These are phyloP conservation scores for Spongilla lacustris DNA, from an alignment of 37 sponge, comb jelly and placozoan genomes.

Conservation along the genomic window DNA sequence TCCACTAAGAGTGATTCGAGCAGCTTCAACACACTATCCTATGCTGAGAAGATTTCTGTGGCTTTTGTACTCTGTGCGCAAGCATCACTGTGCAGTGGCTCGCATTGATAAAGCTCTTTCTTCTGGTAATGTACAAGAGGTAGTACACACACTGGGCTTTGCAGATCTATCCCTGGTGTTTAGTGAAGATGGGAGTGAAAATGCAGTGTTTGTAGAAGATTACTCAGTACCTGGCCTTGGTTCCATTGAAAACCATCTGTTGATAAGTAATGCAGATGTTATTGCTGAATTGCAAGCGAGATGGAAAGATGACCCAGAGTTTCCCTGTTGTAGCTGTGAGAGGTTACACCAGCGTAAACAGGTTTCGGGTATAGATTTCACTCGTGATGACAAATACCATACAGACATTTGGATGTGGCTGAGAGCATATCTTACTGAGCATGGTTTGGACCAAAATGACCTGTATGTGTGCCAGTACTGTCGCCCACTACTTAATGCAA, in stretches of 20 bases:
- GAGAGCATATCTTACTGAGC: conserved; percentile 20
- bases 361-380: conserved; percentile 12
- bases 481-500: conserved; percentile 8
- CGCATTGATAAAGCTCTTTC: conserved; percentile 4
- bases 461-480: conserved; percentile 65
- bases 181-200: neutral
- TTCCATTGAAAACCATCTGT: conserved; percentile 6
- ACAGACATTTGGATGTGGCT: conserved; percentile 34
- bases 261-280: conserved; percentile 2
- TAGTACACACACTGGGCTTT: conserved; percentile 6
- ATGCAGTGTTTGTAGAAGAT: neutral
- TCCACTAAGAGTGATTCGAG: conserved; percentile 12
- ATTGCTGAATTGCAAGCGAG: conserved; percentile 30
- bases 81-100: neutral
- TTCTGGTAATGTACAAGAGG: neutral
- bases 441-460: neutral
- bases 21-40: conserved; percentile 15
- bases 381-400: conserved; percentile 5
- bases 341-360: conserved; percentile 31
- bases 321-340: conserved; percentile 52
- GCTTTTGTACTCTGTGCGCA: conserved; percentile 4
- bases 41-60: neutral
- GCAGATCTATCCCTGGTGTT: conserved; percentile 5
- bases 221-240: neutral
- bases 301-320: conserved; percentile 31